Conservation (phyloP, 2,888 invertebrate genomes). For the Melitaea athalia region DNA sequence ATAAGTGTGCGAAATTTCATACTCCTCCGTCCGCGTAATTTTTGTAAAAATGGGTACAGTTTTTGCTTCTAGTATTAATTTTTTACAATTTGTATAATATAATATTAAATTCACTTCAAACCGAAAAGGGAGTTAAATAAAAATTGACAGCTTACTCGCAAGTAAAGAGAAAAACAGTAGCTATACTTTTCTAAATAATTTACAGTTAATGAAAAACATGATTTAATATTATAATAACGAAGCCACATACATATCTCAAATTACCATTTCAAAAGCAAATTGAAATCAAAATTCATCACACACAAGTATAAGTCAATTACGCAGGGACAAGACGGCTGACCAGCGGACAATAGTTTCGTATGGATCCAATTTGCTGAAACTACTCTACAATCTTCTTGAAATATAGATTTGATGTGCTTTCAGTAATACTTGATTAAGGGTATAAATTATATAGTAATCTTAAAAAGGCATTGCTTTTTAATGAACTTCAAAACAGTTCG, state of each 20-base stretch:
- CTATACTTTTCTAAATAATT: too few species aligned
- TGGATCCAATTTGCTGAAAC: slow-evolving; percentile 48
- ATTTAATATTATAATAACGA: neutral
- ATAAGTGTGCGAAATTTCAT: too few species aligned
- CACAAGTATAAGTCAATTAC: slow-evolving; percentile 47
- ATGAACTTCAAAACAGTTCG: neutral
- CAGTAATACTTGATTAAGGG: neutral
- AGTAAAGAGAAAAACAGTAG: too few species aligned
- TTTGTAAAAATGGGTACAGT: too few species aligned
- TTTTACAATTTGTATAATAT: too few species aligned
- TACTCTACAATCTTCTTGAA: slow-evolving; percentile 35
- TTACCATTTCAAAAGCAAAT: slow-evolving; percentile 42
- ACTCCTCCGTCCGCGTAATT: too few species aligned
- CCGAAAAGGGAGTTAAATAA: too few species aligned
- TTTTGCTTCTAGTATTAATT: too few species aligned
- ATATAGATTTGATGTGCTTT: slow-evolving; percentile 24
- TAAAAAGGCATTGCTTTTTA: neutral
- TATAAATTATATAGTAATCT: neutral
- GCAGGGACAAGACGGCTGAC: slow-evolving; percentile 42
- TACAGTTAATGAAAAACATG: neutral
- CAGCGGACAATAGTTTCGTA: slow-evolving; percentile 45
- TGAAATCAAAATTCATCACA: slow-evolving; percentile 47
- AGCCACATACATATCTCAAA: slow-evolving; percentile 1
- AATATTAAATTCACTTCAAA: too few species aligned
- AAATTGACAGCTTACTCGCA: too few species aligned